Conservation (phyloP, 2,797 vertebrate genomes). For the Phaenicophaeus curvirostris region DNA sequence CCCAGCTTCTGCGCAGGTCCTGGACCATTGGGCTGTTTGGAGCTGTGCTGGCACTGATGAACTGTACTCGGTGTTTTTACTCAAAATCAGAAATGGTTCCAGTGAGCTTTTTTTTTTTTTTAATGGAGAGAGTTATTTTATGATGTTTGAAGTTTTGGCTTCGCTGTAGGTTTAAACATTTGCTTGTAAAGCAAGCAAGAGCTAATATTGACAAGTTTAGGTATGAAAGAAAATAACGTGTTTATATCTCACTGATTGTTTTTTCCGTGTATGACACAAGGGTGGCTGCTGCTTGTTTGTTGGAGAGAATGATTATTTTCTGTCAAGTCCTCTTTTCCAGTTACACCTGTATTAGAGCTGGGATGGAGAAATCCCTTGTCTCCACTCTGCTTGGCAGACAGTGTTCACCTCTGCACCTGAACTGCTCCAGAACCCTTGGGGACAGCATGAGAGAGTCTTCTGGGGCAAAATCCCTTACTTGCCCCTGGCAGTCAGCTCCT, state of each 20-base stretch:
- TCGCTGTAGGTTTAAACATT: background rate
- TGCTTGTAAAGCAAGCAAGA: background rate
- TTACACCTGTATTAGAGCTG: background rate
- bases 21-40: background rate
- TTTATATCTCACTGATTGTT: background rate
- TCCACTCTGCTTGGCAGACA: background rate
- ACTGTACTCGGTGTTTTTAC: background rate
- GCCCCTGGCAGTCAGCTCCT: background rate
- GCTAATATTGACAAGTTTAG: background rate
- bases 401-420: background rate
- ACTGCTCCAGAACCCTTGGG: background rate
- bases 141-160: background rate
- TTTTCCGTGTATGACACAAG: background rate
- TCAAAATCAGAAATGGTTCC: background rate
- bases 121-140: background rate
- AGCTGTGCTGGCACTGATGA: background rate
- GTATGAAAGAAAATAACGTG: background rate
- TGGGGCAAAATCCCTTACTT: background rate
- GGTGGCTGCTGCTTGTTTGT: background rate
- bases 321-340: background rate
- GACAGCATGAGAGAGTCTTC: background rate
- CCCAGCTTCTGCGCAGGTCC: background rate
- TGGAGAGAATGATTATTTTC: background rate
- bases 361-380: background rate
- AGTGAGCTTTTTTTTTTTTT: background rate